These are phyloP conservation scores for Astreopora myriophthalma DNA, from an alignment of 64 coral and sea anemone genomes.

Conservation along the genomic window DNA sequence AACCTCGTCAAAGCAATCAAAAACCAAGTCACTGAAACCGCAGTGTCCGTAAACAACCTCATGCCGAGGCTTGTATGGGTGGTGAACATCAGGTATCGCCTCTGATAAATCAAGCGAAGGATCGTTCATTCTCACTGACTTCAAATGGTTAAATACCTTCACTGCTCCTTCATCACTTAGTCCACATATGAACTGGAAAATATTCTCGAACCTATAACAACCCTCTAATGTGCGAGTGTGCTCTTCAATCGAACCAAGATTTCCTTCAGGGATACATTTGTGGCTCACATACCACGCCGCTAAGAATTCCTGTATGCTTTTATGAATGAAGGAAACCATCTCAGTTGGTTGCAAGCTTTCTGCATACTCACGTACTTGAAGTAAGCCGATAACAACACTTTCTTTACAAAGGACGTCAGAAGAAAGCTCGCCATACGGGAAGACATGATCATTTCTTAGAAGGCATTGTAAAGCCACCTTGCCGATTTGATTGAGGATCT, in stretches of 20 bases:
- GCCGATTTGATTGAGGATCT: neutral
- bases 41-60: neutral
- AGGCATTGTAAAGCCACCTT: slow-evolving; percentile 2
- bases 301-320: slow-evolving; percentile 2
- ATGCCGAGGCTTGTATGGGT: neutral
- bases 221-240: neutral
- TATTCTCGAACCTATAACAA: neutral
- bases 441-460: neutral
- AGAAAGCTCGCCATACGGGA: neutral
- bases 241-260: neutral
- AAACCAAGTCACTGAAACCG: neutral
- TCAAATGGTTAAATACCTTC: neutral
- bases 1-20: neutral
- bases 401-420: neutral
- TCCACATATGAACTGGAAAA: slow-evolving; percentile 14
- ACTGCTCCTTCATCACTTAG: neutral
- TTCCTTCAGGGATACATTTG: neutral
- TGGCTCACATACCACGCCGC: slow-evolving; percentile 9
- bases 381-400: neutral
- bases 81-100: neutral
- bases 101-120: neutral
- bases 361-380: neutral
- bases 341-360: neutral
- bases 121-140: neutral
- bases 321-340: slow-evolving; percentile 6